A percentile compares a stretch with the other conserved stretches of the same genome.
phyloP scores from a whole-genome alignment of 1,140 invertebrate species.

The Apocrypta bakeri region DNA sequence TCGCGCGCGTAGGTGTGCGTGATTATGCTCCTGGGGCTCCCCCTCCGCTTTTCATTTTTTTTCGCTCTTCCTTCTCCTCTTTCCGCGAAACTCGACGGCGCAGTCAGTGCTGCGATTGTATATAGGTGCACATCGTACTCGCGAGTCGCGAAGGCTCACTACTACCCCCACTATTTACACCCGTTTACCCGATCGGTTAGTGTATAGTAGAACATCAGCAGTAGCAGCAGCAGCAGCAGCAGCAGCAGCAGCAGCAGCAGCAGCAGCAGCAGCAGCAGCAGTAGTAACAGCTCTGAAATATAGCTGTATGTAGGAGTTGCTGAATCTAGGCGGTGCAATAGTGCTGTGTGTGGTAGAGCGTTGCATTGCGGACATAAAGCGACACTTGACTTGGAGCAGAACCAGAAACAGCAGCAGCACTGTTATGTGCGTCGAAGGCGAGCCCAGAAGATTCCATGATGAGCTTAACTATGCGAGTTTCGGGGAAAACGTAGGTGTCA shows the following conservation, averaged over 20 bases:
- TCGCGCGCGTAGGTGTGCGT: too few relatives aligned
- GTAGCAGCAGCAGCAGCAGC: too few relatives aligned
- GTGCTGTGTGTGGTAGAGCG: too few relatives aligned
- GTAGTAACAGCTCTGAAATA: background rate
- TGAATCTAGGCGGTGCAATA: slow-evolving; percentile 14
- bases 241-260: slow-evolving; percentile 1
- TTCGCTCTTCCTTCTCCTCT: background rate
- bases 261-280: background rate
- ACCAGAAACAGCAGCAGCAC: background rate
- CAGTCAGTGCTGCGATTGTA: background rate
- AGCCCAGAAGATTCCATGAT: slow-evolving; percentile 30
- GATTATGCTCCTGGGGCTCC: too few relatives aligned
- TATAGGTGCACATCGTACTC: background rate
- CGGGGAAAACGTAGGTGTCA: slow-evolving; percentile 26
- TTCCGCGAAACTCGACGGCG: background rate
- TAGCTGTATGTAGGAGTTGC: background rate
- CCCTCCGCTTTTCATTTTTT: background rate
- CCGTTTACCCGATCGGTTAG: background rate
- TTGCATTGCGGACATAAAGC: background rate
- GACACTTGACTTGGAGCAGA: background rate
- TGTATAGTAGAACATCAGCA: too few relatives aligned
- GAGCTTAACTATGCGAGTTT: slow-evolving; percentile 27
- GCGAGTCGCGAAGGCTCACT: background rate
- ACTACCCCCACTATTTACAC: background rate
- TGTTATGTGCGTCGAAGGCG: slow-evolving; percentile 14